phyloP scores from a whole-genome alignment of 1,140 invertebrate genomes.

The Zelostemma sp. region DNA sequence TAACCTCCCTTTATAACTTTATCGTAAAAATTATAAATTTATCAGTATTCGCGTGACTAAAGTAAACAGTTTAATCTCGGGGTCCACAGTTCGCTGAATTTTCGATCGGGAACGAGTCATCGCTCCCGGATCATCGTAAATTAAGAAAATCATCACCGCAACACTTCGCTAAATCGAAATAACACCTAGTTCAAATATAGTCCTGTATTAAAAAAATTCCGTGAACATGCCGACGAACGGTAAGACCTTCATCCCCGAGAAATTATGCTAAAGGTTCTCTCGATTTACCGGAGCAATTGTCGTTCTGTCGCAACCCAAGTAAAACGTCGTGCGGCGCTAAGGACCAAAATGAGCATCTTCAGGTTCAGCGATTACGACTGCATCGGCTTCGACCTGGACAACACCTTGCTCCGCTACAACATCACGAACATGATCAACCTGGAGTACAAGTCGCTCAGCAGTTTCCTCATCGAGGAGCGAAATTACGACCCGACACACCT shows the following conservation, averaged over 20 bases:
- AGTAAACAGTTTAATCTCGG: too few relatives aligned
- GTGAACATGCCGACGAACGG: too few relatives aligned
- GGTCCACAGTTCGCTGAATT: too few relatives aligned
- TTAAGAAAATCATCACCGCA: too few relatives aligned
- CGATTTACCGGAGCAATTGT: background rate
- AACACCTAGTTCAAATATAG: too few relatives aligned
- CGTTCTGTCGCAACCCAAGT: background rate
- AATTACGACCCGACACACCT: conserved; percentile 73
- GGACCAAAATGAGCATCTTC: conserved; percentile 60
- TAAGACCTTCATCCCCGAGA: background rate
- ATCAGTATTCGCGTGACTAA: background rate
- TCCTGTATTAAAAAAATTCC: background rate
- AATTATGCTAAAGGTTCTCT: background rate
- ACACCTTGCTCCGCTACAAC: conserved; percentile 80
- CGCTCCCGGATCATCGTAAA: too few relatives aligned
- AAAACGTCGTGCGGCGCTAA: background rate
- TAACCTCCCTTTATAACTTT: background rate
- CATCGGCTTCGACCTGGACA: conserved; percentile 86
- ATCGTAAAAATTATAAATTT: background rate
- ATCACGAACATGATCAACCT: conserved; percentile 74
- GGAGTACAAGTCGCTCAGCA: conserved; percentile 75
- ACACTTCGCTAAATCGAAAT: too few relatives aligned
- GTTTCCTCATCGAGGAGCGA: conserved; percentile 75
- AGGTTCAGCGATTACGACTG: conserved; percentile 79
- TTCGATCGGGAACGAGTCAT: too few relatives aligned